Evolutionary conservation across 1,140 invertebrate species (phyloP).

Genomic region (Papilio xuthus): DNA sequence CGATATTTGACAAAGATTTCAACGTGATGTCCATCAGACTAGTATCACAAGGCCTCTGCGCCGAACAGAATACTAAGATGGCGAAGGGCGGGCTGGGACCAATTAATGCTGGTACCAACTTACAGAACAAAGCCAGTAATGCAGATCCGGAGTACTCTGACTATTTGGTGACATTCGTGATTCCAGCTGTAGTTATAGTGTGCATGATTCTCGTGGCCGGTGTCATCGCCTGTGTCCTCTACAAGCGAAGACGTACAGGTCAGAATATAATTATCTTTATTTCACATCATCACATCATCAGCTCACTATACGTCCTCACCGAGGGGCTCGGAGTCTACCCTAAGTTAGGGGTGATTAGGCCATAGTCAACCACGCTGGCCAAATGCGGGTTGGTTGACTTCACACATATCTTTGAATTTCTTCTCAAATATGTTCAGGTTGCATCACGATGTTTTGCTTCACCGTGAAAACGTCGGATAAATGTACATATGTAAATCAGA

Average conservation of each 20-base stretch:
- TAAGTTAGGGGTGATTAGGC: too few species aligned
- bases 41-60: constrained; percentile 87
- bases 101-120: constrained; percentile 51
- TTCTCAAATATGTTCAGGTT: too few species aligned
- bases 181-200: constrained; percentile 94
- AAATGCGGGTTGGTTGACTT: too few species aligned
- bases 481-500: too few species aligned
- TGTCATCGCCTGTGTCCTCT: constrained; percentile 93
- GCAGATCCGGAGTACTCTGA: constrained; percentile 87
- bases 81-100: constrained; percentile 54
- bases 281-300: background rate
- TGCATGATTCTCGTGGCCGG: constrained; percentile 93
- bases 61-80: constrained; percentile 81
- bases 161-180: constrained; percentile 94
- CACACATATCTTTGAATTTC: too few species aligned
- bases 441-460: too few species aligned
- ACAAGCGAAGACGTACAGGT: constrained; percentile 90
- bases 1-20: constrained; percentile 90
- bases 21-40: constrained; percentile 88
- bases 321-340: too few species aligned
- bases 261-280: constrained; percentile 65
- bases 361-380: too few species aligned
- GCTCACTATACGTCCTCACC: too few species aligned
- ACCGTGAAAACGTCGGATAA: too few species aligned
- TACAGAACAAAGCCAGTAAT: constrained; percentile 57